Conservation (phyloP, 2,113 vertebrate genomes). For the Microtus montanus region DNA sequence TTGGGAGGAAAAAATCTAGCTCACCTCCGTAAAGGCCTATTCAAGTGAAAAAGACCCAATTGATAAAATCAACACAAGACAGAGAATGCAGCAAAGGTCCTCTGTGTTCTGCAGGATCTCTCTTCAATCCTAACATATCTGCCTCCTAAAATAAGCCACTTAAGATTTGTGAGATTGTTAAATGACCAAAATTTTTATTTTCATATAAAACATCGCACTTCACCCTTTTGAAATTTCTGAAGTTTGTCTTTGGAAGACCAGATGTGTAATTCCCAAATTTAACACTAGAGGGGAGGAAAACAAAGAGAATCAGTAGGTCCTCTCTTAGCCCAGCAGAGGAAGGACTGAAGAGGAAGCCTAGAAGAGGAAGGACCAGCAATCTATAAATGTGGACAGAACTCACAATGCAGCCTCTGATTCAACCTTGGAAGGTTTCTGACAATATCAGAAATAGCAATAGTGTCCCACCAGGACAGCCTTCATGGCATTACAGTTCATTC, state of each 20-base stretch:
- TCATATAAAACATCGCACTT: neutral
- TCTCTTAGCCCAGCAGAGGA: fast-evolving
- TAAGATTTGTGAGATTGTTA: neutral
- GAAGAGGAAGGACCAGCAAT: no score
- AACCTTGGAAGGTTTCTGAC: neutral
- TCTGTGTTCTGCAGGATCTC: no score
- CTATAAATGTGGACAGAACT: neutral
- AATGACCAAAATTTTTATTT: neutral
- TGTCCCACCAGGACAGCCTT: neutral
- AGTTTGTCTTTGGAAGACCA: neutral
- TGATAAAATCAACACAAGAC: neutral
- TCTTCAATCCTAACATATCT: neutral
- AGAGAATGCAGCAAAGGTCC: neutral
- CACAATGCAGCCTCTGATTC: no score
- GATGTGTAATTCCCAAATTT: neutral
- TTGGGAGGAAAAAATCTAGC: neutral
- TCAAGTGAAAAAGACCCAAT: neutral
- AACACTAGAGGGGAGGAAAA: conserved; percentile 36
- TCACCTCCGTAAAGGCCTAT: neutral
- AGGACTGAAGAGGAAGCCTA: fast-evolving
- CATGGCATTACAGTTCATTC: neutral
- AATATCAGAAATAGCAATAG: neutral
- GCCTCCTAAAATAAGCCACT: neutral
- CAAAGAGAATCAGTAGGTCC: neutral
- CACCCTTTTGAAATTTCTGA: neutral